Percentiles rank a stretch among this genome's conserved stretches.
Conservation (phyloP, 1,140 invertebrate genomes). For the Drosophila littoralis region DNA sequence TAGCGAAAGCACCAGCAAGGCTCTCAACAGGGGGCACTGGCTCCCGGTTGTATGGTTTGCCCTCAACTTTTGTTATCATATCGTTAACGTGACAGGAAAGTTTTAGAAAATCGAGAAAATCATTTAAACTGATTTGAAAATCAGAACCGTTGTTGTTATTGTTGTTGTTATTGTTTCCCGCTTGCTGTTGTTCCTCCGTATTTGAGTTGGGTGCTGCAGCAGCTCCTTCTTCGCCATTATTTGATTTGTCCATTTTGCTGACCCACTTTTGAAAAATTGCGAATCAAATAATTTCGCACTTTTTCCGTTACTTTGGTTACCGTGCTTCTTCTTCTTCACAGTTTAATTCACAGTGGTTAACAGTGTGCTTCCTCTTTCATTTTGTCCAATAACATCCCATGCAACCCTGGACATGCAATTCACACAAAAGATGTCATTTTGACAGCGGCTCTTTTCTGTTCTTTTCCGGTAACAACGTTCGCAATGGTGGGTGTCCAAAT, state of each 20-base stretch:
- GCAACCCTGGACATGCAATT: slow-evolving; percentile 38
- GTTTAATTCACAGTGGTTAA: neutral
- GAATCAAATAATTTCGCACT: slow-evolving; percentile 28
- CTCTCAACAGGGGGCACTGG: slow-evolving; percentile 63
- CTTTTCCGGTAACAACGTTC: slow-evolving; percentile 64
- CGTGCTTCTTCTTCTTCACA: slow-evolving; percentile 22
- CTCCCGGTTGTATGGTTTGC: slow-evolving; percentile 58
- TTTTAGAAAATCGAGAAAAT: slow-evolving; percentile 83
- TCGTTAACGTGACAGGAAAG: slow-evolving; percentile 83
- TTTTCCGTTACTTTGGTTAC: slow-evolving; percentile 52
- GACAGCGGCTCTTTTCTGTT: slow-evolving; percentile 59
- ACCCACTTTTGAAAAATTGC: slow-evolving; percentile 35
- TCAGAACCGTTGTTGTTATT: slow-evolving; percentile 34
- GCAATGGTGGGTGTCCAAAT: slow-evolving; percentile 58
- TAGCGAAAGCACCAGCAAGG: slow-evolving; percentile 8
- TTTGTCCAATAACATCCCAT: slow-evolving; percentile 14
- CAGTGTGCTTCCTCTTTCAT: neutral
- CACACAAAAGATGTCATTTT: slow-evolving; percentile 39
- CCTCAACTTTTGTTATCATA: slow-evolving; percentile 73
- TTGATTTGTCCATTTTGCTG: slow-evolving; percentile 53
- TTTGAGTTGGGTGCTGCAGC: slow-evolving; percentile 25
- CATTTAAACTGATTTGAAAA: slow-evolving; percentile 80
- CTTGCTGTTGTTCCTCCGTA: slow-evolving; percentile 37
- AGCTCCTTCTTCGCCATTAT: slow-evolving; percentile 51
- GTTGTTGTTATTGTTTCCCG: slow-evolving; percentile 13